These are phyloP conservation scores for Triops longicaudatus DNA, from an alignment of 1,140 invertebrate species.

Conservation along the genomic window DNA sequence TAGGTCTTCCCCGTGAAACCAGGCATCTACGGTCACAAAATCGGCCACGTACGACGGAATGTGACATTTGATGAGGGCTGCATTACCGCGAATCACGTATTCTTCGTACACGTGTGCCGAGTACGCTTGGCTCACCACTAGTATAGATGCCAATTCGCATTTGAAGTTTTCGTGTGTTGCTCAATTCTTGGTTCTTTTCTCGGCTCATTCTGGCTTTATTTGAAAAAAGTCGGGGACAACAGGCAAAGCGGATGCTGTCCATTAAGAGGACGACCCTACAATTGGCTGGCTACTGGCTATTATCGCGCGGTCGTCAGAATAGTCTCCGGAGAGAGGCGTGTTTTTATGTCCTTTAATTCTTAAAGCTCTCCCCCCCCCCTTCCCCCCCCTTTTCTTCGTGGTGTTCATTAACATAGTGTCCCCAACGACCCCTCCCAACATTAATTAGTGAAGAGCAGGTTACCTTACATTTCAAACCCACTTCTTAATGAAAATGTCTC, in stretches of 20 bases:
- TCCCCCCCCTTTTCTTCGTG: neutral
- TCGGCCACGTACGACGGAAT: constrained; percentile 86
- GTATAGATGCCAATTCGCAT: neutral
- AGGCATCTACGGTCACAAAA: constrained; percentile 79
- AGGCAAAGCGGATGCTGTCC: constrained; percentile 5
- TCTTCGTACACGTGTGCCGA: constrained; percentile 58
- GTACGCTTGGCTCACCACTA: constrained; percentile 34
- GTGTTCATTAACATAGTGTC: neutral
- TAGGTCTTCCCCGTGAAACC: constrained; percentile 58
- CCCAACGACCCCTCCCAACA: neutral
- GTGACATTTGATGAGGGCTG: constrained; percentile 85
- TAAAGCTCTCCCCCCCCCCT: neutral
- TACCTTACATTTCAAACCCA: neutral
- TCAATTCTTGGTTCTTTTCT: neutral
- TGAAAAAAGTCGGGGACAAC: neutral
- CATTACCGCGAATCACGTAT: constrained; percentile 85
- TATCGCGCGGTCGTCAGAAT: neutral
- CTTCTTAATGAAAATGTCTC: neutral
- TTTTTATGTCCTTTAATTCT: neutral
- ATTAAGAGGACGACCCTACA: neutral
- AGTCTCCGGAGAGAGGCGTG: constrained; percentile 13
- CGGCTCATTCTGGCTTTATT: neutral
- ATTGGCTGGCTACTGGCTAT: neutral
- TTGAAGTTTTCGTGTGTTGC: neutral
- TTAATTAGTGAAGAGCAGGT: constrained; percentile 8